Base-by-base conservation (phyloP, 2,797 vertebrate species). In the Pipistrellus kuhlii region DNA sequence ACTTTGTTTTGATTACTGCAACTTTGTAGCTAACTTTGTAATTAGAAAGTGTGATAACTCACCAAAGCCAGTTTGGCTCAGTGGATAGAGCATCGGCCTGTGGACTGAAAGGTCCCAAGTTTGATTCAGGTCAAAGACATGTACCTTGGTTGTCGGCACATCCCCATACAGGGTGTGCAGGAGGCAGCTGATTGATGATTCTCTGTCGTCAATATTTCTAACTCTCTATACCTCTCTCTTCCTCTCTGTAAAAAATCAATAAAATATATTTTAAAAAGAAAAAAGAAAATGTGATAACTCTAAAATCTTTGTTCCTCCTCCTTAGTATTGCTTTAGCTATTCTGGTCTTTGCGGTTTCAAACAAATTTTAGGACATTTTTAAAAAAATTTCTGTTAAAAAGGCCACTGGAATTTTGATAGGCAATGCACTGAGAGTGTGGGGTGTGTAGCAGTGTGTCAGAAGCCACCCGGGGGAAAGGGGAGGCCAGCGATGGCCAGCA, bases 401-500 rank as follows among this genome's bases (percentile, higher is more conserved):
- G 30, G 27, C 10, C 15, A 48, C 8, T 75, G 44, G 41, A 62
- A 62, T 82, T 48, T 75, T 75, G 53, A 75, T 27, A 46, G 53
- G 8, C 8, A 73, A 32, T 66, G 15, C 14, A 66, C 32, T 32
- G 62, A 35, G 35, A 35, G 35, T 35, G 44, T 1, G 0, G 15
- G 38, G 57, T 14, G 8, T 66, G 5, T 44, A 64, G 48, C 14
- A 15, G 6, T 66, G 20, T 8, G 6, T 44, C 13, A 82, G 46
- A 18, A 53, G 32, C 17, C n/a, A 20, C 13, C 13, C 8, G 11
- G 21, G 27, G 46, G 30, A 32, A 30, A 11, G 25, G 44, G 23
- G 41, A 11, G 25, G 3, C 5, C 3, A 4, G 8, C 11, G 3
- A 11, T 30, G 32, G 44, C 17, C 53, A 62, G 23, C 7, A 1